These are phyloP conservation scores for Deroptyus accipitrinus DNA, from an alignment of 2,113 vertebrate genomes.

Conservation along the genomic window DNA sequence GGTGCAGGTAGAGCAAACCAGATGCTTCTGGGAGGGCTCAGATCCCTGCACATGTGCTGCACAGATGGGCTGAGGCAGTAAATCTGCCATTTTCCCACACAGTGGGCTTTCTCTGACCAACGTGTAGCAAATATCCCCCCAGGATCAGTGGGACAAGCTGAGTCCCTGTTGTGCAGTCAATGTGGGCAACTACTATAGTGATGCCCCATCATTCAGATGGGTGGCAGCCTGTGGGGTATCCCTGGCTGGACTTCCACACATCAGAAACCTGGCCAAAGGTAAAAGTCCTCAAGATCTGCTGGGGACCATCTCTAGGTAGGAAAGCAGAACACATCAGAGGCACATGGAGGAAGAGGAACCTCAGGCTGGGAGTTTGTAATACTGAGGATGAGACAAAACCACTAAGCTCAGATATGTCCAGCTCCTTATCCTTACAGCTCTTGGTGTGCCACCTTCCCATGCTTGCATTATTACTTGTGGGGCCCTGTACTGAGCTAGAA, in stretches of 20 bases:
- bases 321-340: background rate
- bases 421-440: background rate
- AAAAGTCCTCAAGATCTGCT: background rate
- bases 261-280: background rate
- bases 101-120: background rate
- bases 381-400: background rate
- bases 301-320: background rate
- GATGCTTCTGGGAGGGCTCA: background rate
- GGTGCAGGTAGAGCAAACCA: background rate
- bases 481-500: background rate
- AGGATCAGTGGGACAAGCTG: background rate
- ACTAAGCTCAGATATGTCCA: background rate
- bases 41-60: constrained; percentile 46
- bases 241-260: background rate
- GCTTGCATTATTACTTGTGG: background rate
- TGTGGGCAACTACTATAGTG: fast-evolving
- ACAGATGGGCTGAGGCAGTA: constrained; percentile 24
- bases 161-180: fast-evolving
- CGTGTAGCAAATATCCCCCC: background rate
- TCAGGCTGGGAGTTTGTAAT: background rate
- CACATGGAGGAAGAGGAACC: fast-evolving
- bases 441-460: background rate
- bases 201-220: background rate
- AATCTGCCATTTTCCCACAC: constrained; percentile 23
- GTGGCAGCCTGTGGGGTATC: background rate